phyloP scores from a whole-genome alignment of 2,888 invertebrate genomes.

The Lissocephala sabroskyi region DNA sequence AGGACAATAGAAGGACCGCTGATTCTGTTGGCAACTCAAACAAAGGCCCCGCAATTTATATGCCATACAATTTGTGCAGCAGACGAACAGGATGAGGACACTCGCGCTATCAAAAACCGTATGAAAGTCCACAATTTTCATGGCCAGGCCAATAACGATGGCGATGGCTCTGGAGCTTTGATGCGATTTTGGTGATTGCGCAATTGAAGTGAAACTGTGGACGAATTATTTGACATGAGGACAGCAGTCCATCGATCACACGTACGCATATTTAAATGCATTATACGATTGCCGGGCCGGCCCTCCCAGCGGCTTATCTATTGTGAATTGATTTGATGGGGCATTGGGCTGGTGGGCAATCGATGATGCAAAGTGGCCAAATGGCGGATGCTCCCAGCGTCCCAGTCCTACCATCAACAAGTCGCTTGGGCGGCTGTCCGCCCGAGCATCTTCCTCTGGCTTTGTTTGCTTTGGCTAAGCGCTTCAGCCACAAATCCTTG shows the following conservation, averaged over 20 bases:
- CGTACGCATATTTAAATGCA: slow-evolving; percentile 36
- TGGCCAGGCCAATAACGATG: no score
- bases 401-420: slow-evolving; percentile 51
- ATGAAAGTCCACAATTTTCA: no score
- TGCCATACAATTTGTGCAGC: slow-evolving; percentile 39
- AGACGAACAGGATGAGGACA: no score
- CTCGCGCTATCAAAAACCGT: no score
- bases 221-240: slow-evolving; percentile 16
- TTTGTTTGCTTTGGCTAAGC: slow-evolving; percentile 27
- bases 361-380: neutral
- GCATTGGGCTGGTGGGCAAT: neutral
- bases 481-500: slow-evolving; percentile 46
- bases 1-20: neutral
- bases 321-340: slow-evolving; percentile 39
- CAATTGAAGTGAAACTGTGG: slow-evolving; percentile 44
- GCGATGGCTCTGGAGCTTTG: slow-evolving; percentile 12
- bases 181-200: slow-evolving; percentile 27
- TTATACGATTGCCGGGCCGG: slow-evolving; percentile 24
- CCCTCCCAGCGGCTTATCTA: slow-evolving; percentile 20
- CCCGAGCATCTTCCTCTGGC: neutral
- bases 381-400: slow-evolving; percentile 16
- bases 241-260: slow-evolving; percentile 33
- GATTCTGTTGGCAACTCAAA: slow-evolving; percentile 16
- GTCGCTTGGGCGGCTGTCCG: slow-evolving; percentile 14
- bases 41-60: slow-evolving; percentile 41